Evolutionary conservation across 2,888 invertebrate genomes (phyloP).

Genomic region (Dioctria linearis): DNA sequence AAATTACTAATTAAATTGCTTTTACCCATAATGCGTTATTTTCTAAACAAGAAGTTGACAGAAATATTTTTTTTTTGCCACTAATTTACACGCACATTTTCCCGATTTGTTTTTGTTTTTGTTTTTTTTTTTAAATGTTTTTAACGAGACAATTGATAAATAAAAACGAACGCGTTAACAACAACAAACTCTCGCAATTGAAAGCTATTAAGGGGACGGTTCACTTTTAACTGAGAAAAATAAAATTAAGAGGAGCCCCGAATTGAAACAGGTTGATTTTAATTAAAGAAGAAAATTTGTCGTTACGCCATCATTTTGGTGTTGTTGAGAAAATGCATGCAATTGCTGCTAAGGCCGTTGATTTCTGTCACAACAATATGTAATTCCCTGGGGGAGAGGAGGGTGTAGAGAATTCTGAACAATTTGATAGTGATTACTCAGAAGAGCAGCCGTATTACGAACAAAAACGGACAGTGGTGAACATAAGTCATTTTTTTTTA

Average conservation of each 20-base stretch:
- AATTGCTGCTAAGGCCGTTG: neutral
- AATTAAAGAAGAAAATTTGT: constrained; percentile 41
- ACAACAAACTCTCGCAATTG: constrained; percentile 6
- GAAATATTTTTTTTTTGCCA: neutral
- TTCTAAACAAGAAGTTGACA: neutral
- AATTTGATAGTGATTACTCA: constrained; percentile 25
- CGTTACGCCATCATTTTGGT: constrained; percentile 41
- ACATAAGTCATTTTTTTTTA: no score
- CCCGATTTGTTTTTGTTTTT: neutral
- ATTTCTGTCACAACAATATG: constrained; percentile 23
- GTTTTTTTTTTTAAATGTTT: no score
- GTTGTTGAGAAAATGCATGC: constrained; percentile 12
- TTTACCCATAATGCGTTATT: neutral
- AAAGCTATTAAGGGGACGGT: constrained; percentile 39
- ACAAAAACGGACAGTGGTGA: no score
- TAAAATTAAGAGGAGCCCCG: constrained; percentile 33
- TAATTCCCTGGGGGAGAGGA: neutral
- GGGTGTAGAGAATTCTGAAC: constrained; percentile 19
- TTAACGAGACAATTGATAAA: no score
- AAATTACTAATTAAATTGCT: neutral
- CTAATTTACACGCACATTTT: neutral
- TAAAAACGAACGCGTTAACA: no score
- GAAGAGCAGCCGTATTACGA: neutral
- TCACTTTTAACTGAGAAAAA: constrained; percentile 46
- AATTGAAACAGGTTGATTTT: constrained; percentile 47